phyloP scores from a whole-genome alignment of 2,113 vertebrate species.

The Condylura cristata region DNA sequence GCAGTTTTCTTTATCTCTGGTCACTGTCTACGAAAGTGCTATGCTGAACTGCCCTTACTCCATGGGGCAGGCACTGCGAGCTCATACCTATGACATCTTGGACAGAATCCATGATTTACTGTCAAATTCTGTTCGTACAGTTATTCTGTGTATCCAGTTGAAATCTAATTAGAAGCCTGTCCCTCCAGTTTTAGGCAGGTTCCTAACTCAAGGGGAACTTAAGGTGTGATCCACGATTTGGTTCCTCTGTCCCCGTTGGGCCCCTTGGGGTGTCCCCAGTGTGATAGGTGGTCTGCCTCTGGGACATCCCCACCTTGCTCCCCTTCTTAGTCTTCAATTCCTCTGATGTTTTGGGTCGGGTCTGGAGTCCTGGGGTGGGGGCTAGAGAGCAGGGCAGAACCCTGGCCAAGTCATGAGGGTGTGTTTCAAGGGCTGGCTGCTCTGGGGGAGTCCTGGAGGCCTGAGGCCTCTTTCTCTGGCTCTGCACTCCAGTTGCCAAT shows the following conservation, averaged over 20 bases:
- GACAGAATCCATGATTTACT: constrained; percentile 6
- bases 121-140: not conserved
- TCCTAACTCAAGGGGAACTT: not conserved
- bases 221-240: not conserved
- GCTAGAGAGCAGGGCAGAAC: not conserved
- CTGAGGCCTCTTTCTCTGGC: constrained; percentile 8
- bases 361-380: not conserved
- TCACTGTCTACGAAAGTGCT: not conserved
- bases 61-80: not conserved
- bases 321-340: not conserved
- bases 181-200: not conserved
- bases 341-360: not conserved
- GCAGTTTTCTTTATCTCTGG: not conserved
- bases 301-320: not conserved
- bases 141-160: not conserved
- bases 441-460: not conserved
- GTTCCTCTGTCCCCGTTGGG: not conserved
- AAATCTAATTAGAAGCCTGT: not conserved
- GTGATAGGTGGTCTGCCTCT: not conserved
- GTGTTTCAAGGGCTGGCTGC: not conserved
- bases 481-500: not conserved
- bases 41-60: not conserved
- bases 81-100: not conserved
- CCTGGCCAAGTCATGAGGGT: not conserved
- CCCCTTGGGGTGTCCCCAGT: not conserved